Base-by-base conservation (phyloP, 2,888 invertebrate genomes). In the Agonopterix subpropinquella region DNA sequence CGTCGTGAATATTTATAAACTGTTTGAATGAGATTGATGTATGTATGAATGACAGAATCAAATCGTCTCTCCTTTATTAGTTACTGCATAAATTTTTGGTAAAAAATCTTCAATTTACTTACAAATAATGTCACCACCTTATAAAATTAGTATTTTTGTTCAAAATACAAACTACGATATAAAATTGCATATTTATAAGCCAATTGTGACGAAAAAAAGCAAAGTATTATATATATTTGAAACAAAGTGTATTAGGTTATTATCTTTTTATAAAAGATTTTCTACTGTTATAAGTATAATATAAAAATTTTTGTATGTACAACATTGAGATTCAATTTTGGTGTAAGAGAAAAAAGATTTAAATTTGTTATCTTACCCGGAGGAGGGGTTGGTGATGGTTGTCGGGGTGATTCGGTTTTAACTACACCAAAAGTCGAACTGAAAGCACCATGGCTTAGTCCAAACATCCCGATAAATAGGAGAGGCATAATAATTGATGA, bases 351-450 rank as follows among this genome's bases (percentile, higher is more conserved):
- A 39, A n/a, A 46, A 44, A 45, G 28, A 45, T 45, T 53, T 36
- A 43, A 52, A 47, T 49, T 65, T 65, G n/a, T 59, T 59, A 56
- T 59, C 75, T 76, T 77, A 77, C 77, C 78, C 57, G 63, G 57
- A n/a, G 68, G 63, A 37, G 62, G 58, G 28, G 69, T 68, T 11
- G 73, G 65, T 61, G 54, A n/a, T 67, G 64, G 45, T 55, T 51
- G 45, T 42, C 64, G 47, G 35, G 74, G 67, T 45, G 64, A 51
- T 42, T 73, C 68, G 11, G 67, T 69, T 64, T 66, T 70, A 47
- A 70, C 57, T 41, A 68, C 60, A 47, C 75, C 73, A 56, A 75
- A 72, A 49, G 62, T 63, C 2, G 76, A 71, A 53, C 71, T 75
- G 57, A 71, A 76, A 7, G 59, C 74, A 8, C 66, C 68, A 41